Evolutionary conservation across 2,888 invertebrate genomes (phyloP).

Genomic region (Heteromurus nitidus): DNA sequence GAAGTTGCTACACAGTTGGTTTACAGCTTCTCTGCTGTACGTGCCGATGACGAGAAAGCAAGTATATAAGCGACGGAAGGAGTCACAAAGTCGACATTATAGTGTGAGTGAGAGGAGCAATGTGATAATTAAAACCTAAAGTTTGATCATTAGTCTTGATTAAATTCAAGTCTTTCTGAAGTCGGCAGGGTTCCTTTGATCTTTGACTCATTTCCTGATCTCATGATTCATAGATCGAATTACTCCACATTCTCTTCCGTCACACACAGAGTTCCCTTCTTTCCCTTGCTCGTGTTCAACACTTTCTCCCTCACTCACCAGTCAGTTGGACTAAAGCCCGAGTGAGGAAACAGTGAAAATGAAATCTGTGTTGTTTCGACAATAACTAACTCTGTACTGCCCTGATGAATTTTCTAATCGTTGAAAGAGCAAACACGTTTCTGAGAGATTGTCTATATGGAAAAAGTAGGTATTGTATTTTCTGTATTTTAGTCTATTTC

Average conservation of each 20-base stretch:
- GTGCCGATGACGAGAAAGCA: slow-evolving; percentile 6
- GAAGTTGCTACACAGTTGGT: no score
- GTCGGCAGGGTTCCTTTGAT: slow-evolving; percentile 72
- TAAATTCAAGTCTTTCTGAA: slow-evolving; percentile 72
- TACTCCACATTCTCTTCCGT: slow-evolving; percentile 61
- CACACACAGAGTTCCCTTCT: background rate
- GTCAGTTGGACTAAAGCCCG: no score
- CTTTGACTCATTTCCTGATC: slow-evolving; percentile 73
- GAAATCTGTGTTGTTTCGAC: no score
- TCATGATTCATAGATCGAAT: slow-evolving; percentile 73
- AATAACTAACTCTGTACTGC: no score
- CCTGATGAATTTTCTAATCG: no score
- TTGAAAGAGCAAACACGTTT: no score
- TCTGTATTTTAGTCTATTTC: no score
- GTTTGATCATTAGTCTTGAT: slow-evolving; percentile 74
- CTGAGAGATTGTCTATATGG: no score
- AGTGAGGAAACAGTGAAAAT: no score
- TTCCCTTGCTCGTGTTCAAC: background rate
- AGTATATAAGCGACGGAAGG: background rate
- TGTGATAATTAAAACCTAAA: slow-evolving; percentile 74
- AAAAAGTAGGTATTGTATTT: no score
- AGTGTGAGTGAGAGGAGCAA: slow-evolving; percentile 59
- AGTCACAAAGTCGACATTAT: slow-evolving; percentile 26
- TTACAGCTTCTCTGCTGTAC: no score
- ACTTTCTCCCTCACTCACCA: no score